Conservation (phyloP, 2,113 vertebrate species). For the Urocitellus parryii region DNA sequence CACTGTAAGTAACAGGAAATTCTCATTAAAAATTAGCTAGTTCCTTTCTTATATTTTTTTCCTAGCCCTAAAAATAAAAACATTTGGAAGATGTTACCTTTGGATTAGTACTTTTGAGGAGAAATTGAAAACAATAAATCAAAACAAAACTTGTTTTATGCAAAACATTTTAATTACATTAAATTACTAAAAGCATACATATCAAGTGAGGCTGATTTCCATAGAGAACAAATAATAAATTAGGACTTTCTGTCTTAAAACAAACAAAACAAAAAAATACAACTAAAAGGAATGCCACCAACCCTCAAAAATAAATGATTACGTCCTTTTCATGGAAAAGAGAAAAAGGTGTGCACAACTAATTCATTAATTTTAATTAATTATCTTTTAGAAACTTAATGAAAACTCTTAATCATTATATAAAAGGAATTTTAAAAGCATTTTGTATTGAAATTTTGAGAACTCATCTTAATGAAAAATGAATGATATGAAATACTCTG, state of each 20-base stretch:
- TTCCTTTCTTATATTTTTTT: background rate
- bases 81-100: constrained; percentile 6
- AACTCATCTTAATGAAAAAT: constrained; percentile 71
- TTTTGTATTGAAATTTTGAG: constrained; percentile 73
- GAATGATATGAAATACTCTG: constrained; percentile 64
- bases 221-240: constrained; percentile 66
- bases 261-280: constrained; percentile 28
- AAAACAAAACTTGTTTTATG: background rate
- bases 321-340: constrained; percentile 60
- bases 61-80: background rate
- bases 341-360: constrained; percentile 27
- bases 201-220: background rate
- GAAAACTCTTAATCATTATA: constrained; percentile 71
- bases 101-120: background rate
- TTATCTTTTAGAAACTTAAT: constrained; percentile 67
- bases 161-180: background rate
- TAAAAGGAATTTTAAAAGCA: constrained; percentile 56
- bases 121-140: constrained; percentile 15
- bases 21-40: constrained; percentile 11
- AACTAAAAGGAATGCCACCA: constrained; percentile 44
- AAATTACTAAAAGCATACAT: background rate
- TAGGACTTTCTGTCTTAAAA: constrained; percentile 23
- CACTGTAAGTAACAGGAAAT: background rate
- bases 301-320: background rate
- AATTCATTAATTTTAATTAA: constrained; percentile 47